Conservation (phyloP, 92 coral and sea anemone genomes). For the Epizoanthus illoricatus region DNA sequence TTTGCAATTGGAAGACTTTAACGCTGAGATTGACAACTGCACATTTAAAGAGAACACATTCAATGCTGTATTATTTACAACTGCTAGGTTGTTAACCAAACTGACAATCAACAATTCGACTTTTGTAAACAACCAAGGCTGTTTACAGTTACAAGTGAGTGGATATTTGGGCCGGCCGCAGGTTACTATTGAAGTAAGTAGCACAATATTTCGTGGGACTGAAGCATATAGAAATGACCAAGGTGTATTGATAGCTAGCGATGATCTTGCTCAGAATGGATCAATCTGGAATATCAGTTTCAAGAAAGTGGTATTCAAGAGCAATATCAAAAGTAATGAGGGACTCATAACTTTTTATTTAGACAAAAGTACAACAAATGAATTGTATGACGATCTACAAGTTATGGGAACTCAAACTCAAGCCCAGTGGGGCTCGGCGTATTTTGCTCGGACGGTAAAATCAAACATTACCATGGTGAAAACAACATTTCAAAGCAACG, state of each 20-base stretch:
- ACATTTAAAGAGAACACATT: no score
- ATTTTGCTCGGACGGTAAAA: not conserved
- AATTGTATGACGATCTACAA: not conserved
- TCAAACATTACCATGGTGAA: not conserved
- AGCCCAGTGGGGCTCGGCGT: not conserved
- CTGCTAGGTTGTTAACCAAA: no score
- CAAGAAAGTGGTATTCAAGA: not conserved
- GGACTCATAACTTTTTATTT: not conserved
- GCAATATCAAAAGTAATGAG: not conserved
- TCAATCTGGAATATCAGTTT: not conserved
- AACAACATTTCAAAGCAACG: not conserved
- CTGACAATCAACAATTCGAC: no score
- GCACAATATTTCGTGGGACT: not conserved
- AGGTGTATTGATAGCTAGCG: not conserved
- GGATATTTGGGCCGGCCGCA: no score
- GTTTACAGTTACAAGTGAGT: no score
- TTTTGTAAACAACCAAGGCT: no score
- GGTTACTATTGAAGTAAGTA: not conserved
- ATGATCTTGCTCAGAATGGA: not conserved
- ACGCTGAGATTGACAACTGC: no score
- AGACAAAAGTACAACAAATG: not conserved
- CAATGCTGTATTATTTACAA: no score
- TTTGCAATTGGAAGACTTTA: no score
- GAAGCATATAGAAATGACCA: not conserved
- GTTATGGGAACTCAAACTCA: not conserved